A percentile compares a stretch with the other conserved stretches of the same genome.
Evolutionary conservation across 2,113 vertebrate genomes (phyloP).

Genomic region (Donacobius atricapilla): DNA sequence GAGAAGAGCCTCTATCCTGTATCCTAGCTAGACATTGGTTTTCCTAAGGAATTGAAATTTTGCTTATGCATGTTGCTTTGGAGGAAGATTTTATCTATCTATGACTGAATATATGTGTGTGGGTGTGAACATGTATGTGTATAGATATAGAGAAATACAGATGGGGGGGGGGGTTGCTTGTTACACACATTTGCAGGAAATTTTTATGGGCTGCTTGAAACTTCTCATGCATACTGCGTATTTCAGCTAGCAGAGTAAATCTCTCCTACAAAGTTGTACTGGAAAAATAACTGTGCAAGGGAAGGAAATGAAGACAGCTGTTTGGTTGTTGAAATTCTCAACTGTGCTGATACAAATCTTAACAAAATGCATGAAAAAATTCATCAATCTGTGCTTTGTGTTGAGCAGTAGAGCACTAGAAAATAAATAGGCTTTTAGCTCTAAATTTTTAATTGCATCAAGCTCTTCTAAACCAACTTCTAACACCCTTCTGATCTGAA

Average conservation of each 20-base stretch:
- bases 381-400: neutral
- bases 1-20: neutral
- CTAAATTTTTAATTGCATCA: neutral
- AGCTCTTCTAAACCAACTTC: neutral
- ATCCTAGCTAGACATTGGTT: neutral
- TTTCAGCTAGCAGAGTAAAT: neutral
- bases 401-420: neutral
- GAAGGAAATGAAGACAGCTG: neutral
- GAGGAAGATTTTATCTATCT: neutral
- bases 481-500: neutral
- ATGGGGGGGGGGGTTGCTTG: neutral
- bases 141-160: neutral
- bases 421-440: neutral
- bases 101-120: neutral
- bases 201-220: neutral
- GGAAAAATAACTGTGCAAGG: neutral
- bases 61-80: neutral
- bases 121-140: neutral
- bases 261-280: neutral
- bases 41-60: neutral
- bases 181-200: neutral
- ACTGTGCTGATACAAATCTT: neutral
- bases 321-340: constrained; percentile 18
- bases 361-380: neutral
- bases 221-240: neutral